phyloP scores from a whole-genome alignment of 2,888 invertebrate genomes.

The Sphecodes monilicornis region DNA sequence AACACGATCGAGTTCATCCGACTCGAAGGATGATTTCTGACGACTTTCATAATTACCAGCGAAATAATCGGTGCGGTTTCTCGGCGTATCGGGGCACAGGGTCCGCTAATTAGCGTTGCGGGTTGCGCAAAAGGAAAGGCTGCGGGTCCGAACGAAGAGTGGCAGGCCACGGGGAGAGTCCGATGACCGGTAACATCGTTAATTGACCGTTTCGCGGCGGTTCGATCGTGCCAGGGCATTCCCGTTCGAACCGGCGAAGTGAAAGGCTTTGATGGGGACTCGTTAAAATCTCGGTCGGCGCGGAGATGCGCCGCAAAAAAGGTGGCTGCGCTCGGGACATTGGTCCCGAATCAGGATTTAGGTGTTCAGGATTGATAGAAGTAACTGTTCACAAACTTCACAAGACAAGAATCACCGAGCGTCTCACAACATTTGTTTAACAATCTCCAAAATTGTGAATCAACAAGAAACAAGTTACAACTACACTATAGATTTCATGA shows the following conservation, averaged over 20 bases:
- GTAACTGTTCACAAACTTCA: background rate
- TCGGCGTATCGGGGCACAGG: background rate
- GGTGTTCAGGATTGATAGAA: background rate
- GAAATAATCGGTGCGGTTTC: background rate
- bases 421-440: too few relatives aligned
- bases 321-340: conserved; percentile 7
- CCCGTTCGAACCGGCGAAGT: conserved; percentile 35
- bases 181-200: conserved; percentile 34
- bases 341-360: background rate
- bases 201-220: conserved; percentile 36
- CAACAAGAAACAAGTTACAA: too few relatives aligned
- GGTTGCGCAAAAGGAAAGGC: conserved; percentile 32
- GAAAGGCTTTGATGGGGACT: conserved; percentile 51
- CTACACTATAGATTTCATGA: too few relatives aligned
- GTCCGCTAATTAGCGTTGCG: background rate
- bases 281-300: conserved; percentile 54
- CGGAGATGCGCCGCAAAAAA: conserved; percentile 35
- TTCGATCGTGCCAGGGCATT: conserved; percentile 23
- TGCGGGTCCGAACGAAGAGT: too few relatives aligned
- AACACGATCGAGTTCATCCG: background rate
- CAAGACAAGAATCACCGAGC: background rate
- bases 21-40: background rate
- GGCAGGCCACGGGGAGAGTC: background rate
- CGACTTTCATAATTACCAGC: background rate
- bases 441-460: too few relatives aligned